Evolutionary conservation across 1,140 invertebrate species (phyloP).

Genomic region (Lamellibrachia luymesi): DNA sequence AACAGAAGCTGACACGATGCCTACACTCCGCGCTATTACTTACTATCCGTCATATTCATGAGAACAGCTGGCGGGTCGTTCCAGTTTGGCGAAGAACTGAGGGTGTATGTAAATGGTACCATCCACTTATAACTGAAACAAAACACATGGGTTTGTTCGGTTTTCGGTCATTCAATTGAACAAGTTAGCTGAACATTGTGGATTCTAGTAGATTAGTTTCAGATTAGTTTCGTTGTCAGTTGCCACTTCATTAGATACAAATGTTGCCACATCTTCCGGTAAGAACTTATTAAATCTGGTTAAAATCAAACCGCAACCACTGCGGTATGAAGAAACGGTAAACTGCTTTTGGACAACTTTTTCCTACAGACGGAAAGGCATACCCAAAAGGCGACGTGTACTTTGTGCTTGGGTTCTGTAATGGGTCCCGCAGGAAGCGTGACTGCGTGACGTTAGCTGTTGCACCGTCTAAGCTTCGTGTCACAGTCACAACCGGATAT

Average conservation of each 20-base stretch:
- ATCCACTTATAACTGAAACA: slow-evolving; percentile 31
- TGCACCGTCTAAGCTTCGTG: not conserved
- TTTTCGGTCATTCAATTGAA: not conserved
- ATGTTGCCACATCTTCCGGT: no score
- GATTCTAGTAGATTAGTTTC: not conserved
- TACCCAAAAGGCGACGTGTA: slow-evolving; percentile 5
- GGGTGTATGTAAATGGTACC: slow-evolving; percentile 9
- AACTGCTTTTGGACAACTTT: not conserved
- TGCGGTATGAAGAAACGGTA: no score
- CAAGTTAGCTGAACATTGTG: not conserved
- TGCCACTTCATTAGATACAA: no score
- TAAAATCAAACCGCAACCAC: not conserved
- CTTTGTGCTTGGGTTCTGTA: not conserved
- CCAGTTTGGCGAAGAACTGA: not conserved
- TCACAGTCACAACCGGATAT: slow-evolving; percentile 14
- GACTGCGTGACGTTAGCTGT: slow-evolving; percentile 35
- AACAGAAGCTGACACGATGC: not conserved
- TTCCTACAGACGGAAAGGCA: not conserved
- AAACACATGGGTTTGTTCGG: not conserved
- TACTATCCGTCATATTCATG: not conserved
- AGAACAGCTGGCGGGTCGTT: slow-evolving; percentile 70
- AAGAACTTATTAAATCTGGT: no score
- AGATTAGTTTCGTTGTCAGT: not conserved
- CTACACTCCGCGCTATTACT: not conserved
- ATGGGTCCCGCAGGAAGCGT: slow-evolving; percentile 32